phyloP scores from a whole-genome alignment of 1,140 invertebrate genomes.

The Melipona quadrifasciata region DNA sequence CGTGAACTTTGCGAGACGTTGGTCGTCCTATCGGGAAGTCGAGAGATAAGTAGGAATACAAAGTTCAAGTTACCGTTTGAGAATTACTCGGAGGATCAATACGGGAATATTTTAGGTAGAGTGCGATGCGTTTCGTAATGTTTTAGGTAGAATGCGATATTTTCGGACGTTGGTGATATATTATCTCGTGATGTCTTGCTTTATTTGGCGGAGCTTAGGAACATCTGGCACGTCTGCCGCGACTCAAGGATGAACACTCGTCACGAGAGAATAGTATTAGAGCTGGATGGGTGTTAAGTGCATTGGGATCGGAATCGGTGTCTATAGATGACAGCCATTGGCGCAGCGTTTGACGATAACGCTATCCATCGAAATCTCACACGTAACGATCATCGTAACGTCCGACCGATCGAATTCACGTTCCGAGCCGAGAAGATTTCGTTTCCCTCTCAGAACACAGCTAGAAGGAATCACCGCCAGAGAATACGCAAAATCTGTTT shows the following conservation, averaged over 20 bases:
- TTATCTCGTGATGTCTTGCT: conserved; percentile 34
- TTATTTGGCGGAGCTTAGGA: conserved; percentile 52
- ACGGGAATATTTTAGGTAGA: neutral
- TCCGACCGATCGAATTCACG: neutral
- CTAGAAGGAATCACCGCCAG: too few relatives aligned
- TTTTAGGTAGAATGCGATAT: too few relatives aligned
- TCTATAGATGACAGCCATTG: conserved; percentile 52
- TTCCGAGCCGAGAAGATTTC: neutral
- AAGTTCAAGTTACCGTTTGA: neutral
- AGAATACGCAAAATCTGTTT: conserved; percentile 11
- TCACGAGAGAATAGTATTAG: conserved; percentile 66
- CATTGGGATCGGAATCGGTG: conserved; percentile 57
- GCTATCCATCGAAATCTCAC: conserved; percentile 5
- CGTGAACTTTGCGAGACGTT: neutral
- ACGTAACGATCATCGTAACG: neutral
- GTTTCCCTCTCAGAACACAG: too few relatives aligned
- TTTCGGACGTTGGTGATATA: conserved; percentile 8
- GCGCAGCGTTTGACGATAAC: conserved; percentile 45
- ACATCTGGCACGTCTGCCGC: conserved; percentile 61
- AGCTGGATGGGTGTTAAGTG: conserved; percentile 64
- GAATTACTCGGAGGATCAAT: neutral
- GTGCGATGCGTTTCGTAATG: too few relatives aligned
- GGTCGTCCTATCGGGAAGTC: neutral
- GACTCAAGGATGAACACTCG: conserved; percentile 60
- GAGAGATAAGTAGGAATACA: too few relatives aligned